These are phyloP conservation scores for Paragorgia papillata DNA, from an alignment of 92 coral and sea anemone species.

Conservation along the genomic window DNA sequence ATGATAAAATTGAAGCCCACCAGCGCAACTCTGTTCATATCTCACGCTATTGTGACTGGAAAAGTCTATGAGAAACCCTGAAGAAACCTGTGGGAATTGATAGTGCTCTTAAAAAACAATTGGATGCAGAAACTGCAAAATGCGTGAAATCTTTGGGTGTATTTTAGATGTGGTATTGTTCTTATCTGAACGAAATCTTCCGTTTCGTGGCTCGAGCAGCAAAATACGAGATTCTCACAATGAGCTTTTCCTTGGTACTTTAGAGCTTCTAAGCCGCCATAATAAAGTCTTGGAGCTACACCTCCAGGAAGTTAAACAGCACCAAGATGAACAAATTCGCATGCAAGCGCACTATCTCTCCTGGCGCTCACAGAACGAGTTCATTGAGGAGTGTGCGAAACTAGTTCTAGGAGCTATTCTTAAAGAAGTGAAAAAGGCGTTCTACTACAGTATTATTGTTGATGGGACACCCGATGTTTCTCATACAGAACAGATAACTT, in stretches of 20 bases:
- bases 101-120: constrained; percentile 1
- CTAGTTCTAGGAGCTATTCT: constrained; percentile 3
- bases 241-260: constrained; percentile 33
- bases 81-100: constrained; percentile 21
- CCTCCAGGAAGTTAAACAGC: background rate
- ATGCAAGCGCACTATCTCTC: constrained; percentile 40
- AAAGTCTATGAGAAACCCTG: constrained; percentile 12
- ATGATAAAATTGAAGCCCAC: constrained; percentile 30
- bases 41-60: constrained; percentile 25
- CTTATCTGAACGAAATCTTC: constrained; percentile 30
- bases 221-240: constrained; percentile 11
- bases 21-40: constrained; percentile 25
- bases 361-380: constrained; percentile 32
- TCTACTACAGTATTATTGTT: constrained; percentile 13
- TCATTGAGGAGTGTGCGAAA: constrained; percentile 21
- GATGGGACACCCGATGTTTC: constrained; percentile 8
- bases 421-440: constrained; percentile 1
- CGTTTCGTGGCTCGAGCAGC: constrained; percentile 17
- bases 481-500: constrained; percentile 24
- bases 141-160: constrained; percentile 25
- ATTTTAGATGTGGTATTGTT: constrained; percentile 29
- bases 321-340: background rate
- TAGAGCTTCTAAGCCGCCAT: background rate
- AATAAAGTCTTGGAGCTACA: background rate
- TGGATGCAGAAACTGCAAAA: constrained; percentile 3